Conservation (phyloP, 2,113 vertebrate genomes). For the Oreochromis niloticus region DNA sequence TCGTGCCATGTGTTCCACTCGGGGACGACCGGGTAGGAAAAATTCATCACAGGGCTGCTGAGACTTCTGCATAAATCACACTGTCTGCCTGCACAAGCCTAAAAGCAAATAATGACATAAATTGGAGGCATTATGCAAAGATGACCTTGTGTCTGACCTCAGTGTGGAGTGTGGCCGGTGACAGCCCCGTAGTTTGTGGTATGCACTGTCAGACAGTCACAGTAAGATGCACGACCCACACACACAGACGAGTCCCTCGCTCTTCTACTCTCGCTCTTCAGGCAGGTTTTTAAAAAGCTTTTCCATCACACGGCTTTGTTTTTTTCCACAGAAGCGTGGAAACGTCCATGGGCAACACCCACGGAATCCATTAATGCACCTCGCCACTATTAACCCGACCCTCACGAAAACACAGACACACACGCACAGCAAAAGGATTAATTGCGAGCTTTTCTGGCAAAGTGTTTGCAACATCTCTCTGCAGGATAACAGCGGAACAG, state of each 20-base stretch:
- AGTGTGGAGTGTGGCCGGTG: not conserved
- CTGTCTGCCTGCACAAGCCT: not conserved
- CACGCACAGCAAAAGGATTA: not conserved
- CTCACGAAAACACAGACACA: not conserved
- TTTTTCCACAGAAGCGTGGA: not conserved
- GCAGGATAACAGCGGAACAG: not conserved
- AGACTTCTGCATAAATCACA: not conserved
- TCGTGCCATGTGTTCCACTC: not conserved
- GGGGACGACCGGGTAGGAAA: not conserved
- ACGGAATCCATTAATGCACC: not conserved
- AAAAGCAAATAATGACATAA: constrained; percentile 11
- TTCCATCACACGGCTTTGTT: not conserved
- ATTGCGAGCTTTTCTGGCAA: not conserved
- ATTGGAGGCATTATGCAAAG: constrained; percentile 1
- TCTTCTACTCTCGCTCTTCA: not conserved
- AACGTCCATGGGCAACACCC: not conserved
- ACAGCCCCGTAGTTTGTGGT: not conserved
- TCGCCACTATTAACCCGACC: not conserved
- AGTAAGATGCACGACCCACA: not conserved
- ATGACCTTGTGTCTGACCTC: constrained; percentile 19
- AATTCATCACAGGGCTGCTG: not conserved
- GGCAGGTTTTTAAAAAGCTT: not conserved
- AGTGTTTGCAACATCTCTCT: not conserved
- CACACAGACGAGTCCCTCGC: not conserved
- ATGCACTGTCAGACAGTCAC: not conserved